Percentiles rank a stretch among this genome's conserved stretches.
Conservation (phyloP, 2,888 invertebrate species). For the Dryobota labecula region DNA sequence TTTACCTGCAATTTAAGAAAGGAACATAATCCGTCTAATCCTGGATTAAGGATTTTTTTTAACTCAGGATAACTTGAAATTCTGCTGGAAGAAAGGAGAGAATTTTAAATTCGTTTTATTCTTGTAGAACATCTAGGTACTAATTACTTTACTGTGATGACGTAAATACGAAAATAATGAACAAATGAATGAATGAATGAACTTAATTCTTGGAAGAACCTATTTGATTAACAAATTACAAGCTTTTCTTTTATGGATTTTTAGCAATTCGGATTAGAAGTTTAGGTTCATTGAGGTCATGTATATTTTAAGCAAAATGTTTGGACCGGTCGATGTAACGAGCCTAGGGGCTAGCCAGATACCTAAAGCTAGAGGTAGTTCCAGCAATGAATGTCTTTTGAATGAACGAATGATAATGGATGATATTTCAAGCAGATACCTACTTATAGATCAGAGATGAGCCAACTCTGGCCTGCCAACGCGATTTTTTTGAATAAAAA, state of each 20-base stretch:
- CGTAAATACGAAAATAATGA: too few species aligned
- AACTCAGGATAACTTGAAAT: slow-evolving; percentile 33
- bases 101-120: slow-evolving; percentile 38
- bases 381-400: not conserved
- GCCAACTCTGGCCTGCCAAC: too few species aligned
- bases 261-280: slow-evolving; percentile 1
- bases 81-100: slow-evolving; percentile 30
- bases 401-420: not conserved
- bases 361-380: too few species aligned
- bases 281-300: slow-evolving; percentile 1
- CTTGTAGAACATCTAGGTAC: slow-evolving; percentile 8
- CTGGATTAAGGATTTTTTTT: slow-evolving; percentile 44
- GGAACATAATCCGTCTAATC: slow-evolving; percentile 52
- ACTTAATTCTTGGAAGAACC: not conserved
- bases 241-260: slow-evolving; percentile 7
- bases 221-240: slow-evolving; percentile 32
- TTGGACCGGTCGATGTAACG: not conserved
- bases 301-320: slow-evolving; percentile 7
- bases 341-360: not conserved
- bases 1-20: slow-evolving; percentile 39
- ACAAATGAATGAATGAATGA: too few species aligned
- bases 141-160: slow-evolving; percentile 6
- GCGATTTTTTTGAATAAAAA: too few species aligned
- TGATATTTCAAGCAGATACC: not conserved
- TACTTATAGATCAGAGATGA: too few species aligned